A percentile compares a stretch with the other conserved stretches of the same genome.
phyloP scores from a whole-genome alignment of 1,140 invertebrate species.

The Luehdorfia chinensis region DNA sequence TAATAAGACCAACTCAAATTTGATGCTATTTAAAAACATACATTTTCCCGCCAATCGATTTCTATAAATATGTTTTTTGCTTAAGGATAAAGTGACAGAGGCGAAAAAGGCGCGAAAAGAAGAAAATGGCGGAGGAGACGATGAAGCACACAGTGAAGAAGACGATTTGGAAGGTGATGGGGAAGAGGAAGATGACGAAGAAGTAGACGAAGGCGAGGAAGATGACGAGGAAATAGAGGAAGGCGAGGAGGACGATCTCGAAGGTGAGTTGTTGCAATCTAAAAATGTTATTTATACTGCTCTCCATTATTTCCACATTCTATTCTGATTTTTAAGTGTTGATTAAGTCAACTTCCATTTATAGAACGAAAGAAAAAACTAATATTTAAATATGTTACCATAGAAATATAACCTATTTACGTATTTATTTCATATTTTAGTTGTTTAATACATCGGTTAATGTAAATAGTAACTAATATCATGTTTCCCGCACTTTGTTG shows the following conservation, averaged over 20 bases:
- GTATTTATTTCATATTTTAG: no score
- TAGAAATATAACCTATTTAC: no score
- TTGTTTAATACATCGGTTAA: no score
- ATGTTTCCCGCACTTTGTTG: constrained; percentile 47
- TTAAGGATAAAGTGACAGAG: constrained; percentile 84
- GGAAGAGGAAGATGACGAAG: constrained; percentile 78
- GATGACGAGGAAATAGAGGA: constrained; percentile 83
- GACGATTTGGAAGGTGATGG: constrained; percentile 78
- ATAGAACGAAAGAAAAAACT: no score
- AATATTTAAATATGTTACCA: no score
- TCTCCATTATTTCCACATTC: no score
- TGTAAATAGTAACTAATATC: constrained; percentile 54
- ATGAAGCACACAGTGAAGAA: constrained; percentile 81
- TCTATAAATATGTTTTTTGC: constrained; percentile 35
- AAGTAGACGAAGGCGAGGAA: constrained; percentile 79
- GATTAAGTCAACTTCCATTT: no score
- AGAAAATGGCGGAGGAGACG: constrained; percentile 82
- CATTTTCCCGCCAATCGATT: constrained; percentile 25
- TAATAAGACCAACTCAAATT: no score
- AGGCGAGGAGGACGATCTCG: constrained; percentile 83
- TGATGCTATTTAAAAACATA: background rate
- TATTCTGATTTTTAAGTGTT: no score
- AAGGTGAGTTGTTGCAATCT: constrained; percentile 72
- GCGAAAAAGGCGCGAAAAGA: constrained; percentile 88
- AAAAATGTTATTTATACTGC: no score